These are phyloP conservation scores for Solea senegalensis DNA, from an alignment of 2,113 vertebrate genomes.

Conservation along the genomic window DNA sequence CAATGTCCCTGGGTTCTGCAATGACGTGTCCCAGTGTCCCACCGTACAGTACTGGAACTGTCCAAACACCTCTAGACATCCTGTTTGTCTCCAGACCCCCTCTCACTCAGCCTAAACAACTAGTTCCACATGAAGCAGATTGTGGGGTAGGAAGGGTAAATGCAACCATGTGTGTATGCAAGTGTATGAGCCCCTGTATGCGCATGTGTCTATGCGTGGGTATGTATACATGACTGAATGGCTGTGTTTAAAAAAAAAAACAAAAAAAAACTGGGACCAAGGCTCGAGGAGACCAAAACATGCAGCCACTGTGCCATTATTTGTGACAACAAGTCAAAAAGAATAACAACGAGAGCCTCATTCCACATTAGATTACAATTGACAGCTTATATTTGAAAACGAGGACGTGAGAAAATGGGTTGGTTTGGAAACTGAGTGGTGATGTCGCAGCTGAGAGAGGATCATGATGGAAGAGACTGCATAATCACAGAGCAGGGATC, in stretches of 20 bases:
- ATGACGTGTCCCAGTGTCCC: slow-evolving; percentile 8
- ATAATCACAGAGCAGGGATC: slow-evolving; percentile 26
- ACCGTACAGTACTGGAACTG: slow-evolving; percentile 37
- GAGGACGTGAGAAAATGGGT: slow-evolving; percentile 32
- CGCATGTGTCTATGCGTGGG: slow-evolving; percentile 24
- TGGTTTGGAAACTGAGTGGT: slow-evolving; percentile 21
- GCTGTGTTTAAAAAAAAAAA: neutral
- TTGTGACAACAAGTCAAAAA: slow-evolving; percentile 31
- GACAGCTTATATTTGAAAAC: slow-evolving; percentile 28
- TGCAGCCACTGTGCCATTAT: slow-evolving; percentile 5
- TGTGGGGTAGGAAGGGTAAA: slow-evolving; percentile 74
- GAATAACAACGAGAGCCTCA: slow-evolving; percentile 47
- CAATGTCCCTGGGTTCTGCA: slow-evolving; percentile 8
- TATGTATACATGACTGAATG: slow-evolving; percentile 50
- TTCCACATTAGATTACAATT: slow-evolving; percentile 40
- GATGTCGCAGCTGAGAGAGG: slow-evolving; percentile 17
- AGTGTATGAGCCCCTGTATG: slow-evolving; percentile 59
- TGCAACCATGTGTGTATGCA: slow-evolving; percentile 77
- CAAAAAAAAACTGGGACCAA: slow-evolving; percentile 27
- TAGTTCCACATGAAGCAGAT: slow-evolving; percentile 77
- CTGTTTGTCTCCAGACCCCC: slow-evolving; percentile 76
- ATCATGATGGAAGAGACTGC: neutral
- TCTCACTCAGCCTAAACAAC: slow-evolving; percentile 72
- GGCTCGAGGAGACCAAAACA: slow-evolving; percentile 36
- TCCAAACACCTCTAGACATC: slow-evolving; percentile 76